Base-by-base conservation (phyloP, 2,113 vertebrate genomes). In the Apeltes quadracus region DNA sequence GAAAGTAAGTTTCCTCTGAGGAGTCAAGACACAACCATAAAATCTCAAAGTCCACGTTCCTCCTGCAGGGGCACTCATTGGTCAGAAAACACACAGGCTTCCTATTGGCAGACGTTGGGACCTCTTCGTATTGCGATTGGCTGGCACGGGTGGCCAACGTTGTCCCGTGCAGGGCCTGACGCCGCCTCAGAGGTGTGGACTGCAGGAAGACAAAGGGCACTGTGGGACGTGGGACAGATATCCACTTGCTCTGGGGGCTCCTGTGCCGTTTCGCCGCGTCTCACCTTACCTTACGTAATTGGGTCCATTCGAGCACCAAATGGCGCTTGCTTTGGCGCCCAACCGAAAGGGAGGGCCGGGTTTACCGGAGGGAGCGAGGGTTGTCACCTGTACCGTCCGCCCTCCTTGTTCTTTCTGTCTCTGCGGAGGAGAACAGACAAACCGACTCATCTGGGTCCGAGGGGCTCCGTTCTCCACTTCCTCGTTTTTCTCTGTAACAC, bases 251-350 rank as follows among this genome's bases (percentile, higher is more conserved):
- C 39, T 44, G 72, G 83, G 84, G 77, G 73, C 76, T 81, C 64
- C 66, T 59, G 74, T 39, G 73, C 80, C 34, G 78, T 62, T 75
- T 87, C 72, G 73, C 79, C 54, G 67, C 83, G 81, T 87, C 93
- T 94, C 92, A 83, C 79, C 89, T 94, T 94, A 92, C 93, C 85
- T 91, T 87, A 87, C 85, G 84, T 89, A 93, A 94, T 89, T 92
- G 88, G 89, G 84, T 75, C 84, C 79, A 80, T 85, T 61, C 83
- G 70, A 91, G 82, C 78, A 86, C 89, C 92, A 93, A 93, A 92
- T 90, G 91, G 88, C 78, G 82, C 76, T 74, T 5, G 72, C 78
- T 22, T 59, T 68, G 85, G 82, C 84, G 75, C 81, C 81, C 68
- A 72, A 34, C 59, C 76, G 61, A 44, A 68, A 38, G 15, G 78